Conservation (phyloP, 2,797 vertebrate species). For the Crocidura indochinensis region DNA sequence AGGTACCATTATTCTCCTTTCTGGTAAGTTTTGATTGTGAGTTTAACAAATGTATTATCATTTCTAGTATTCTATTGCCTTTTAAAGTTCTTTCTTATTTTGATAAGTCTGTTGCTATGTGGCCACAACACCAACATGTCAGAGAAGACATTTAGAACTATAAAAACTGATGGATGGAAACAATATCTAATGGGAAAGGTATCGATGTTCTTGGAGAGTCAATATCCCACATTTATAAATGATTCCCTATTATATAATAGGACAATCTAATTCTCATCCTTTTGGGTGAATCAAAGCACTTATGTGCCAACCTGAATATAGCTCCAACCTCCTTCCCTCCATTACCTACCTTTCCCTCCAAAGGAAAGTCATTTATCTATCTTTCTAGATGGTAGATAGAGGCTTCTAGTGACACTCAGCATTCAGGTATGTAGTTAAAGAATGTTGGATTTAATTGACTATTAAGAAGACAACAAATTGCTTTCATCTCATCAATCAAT, state of each 20-base stretch:
- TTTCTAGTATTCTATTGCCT: slow-evolving; percentile 21
- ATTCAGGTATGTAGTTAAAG: slow-evolving; percentile 4
- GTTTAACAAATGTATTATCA: slow-evolving; percentile 24
- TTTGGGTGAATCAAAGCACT: not conserved
- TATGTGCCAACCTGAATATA: not conserved
- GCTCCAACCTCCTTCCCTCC: not conserved
- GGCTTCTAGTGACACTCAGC: not conserved
- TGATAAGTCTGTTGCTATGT: not conserved
- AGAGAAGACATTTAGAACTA: not conserved
- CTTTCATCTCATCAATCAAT: slow-evolving; percentile 44
- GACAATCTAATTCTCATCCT: not conserved
- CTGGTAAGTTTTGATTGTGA: slow-evolving; percentile 21
- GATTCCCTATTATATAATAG: not conserved
- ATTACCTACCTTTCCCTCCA: not conserved
- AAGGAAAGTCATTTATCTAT: slow-evolving; percentile 31
- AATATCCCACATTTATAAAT: slow-evolving; percentile 20
- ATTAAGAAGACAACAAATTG: slow-evolving; percentile 53
- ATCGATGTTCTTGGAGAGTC: slow-evolving; percentile 9
- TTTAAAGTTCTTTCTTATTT: slow-evolving; percentile 61
- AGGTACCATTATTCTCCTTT: not conserved
- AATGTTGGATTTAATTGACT: slow-evolving; percentile 49
- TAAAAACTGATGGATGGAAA: not conserved
- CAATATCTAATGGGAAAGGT: not conserved
- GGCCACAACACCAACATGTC: not conserved
- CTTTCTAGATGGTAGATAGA: not conserved